Conservation (phyloP, 2,797 vertebrate species). For the Apodemus agrarius region DNA sequence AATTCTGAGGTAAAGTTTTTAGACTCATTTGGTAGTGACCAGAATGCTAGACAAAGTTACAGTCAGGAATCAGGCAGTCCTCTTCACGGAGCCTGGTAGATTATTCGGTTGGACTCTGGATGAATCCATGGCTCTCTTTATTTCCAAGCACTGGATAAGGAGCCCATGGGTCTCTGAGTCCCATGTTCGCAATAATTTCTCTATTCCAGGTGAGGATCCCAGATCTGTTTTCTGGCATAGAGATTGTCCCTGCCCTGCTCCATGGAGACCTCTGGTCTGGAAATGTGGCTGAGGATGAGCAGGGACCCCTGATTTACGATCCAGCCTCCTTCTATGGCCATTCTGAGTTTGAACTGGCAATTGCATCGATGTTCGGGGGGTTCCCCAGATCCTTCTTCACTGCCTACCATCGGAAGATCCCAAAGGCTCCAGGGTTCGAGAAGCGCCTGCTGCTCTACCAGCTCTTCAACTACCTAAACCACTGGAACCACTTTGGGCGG, state of each 20-base stretch:
- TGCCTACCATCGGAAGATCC: constrained; percentile 94
- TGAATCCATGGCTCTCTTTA: neutral
- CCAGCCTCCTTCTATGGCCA: constrained; percentile 96
- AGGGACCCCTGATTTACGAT: constrained; percentile 94
- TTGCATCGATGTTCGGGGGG: constrained; percentile 95
- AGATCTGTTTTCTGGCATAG: constrained; percentile 80
- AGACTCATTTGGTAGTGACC: neutral
- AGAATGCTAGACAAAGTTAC: neutral
- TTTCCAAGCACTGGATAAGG: neutral
- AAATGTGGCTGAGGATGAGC: constrained; percentile 93
- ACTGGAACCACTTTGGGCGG: constrained; percentile 98
- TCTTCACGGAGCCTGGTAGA: neutral
- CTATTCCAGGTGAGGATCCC: constrained; percentile 94
- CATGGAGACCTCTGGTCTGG: constrained; percentile 98
- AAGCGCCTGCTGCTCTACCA: constrained; percentile 94
- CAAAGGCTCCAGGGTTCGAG: constrained; percentile 92
- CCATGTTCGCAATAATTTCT: neutral
- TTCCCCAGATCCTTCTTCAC: constrained; percentile 94
- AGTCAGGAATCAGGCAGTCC: neutral
- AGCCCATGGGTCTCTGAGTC: neutral
- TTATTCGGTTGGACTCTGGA: too few relatives aligned
- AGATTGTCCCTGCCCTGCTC: constrained; percentile 75
- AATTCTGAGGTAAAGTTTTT: neutral
- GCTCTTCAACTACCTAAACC: constrained; percentile 97
- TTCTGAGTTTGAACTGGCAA: constrained; percentile 94